Conservation (phyloP, 2,113 vertebrate genomes). For the Hiodon tergisus region DNA sequence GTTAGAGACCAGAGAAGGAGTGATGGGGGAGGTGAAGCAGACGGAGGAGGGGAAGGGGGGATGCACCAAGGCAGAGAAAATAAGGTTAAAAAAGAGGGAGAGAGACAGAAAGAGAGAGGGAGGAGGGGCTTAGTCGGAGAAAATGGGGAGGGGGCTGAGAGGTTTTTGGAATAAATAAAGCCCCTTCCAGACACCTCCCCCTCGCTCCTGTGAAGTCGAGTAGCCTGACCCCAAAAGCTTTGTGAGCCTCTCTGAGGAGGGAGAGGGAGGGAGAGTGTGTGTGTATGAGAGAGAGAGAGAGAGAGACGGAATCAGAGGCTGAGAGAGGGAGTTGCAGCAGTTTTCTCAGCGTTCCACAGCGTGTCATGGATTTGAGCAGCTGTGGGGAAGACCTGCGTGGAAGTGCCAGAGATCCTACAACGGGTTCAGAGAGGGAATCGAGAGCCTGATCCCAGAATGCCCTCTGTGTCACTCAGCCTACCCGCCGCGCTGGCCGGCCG, state of each 20-base stretch:
- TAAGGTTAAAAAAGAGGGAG: slow-evolving; percentile 17
- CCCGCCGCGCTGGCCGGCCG: slow-evolving; percentile 53
- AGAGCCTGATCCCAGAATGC: slow-evolving; percentile 49
- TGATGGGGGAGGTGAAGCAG: slow-evolving; percentile 28
- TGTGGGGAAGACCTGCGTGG: slow-evolving; percentile 38
- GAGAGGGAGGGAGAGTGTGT: slow-evolving; percentile 39
- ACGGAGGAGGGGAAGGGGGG: slow-evolving; percentile 9
- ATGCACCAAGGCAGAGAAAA: slow-evolving; percentile 9
- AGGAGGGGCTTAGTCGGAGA: slow-evolving; percentile 31
- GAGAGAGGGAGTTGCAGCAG: slow-evolving; percentile 32
- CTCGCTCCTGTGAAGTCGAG: slow-evolving; percentile 60
- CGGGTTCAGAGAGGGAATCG: slow-evolving; percentile 14
- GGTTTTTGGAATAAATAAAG: slow-evolving; percentile 64
- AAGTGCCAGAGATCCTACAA: slow-evolving; percentile 38
- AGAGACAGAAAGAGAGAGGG: slow-evolving; percentile 36
- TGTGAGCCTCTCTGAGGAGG: slow-evolving; percentile 58
- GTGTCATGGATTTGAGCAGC: slow-evolving; percentile 51
- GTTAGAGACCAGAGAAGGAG: slow-evolving; percentile 28
- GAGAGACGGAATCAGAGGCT: slow-evolving; percentile 37
- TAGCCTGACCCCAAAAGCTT: slow-evolving; percentile 57
- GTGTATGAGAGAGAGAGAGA: slow-evolving; percentile 30
- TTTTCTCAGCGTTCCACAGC: slow-evolving; percentile 28
- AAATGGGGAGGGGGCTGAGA: slow-evolving; percentile 42
- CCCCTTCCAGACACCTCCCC: slow-evolving; percentile 51
- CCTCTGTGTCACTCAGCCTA: slow-evolving; percentile 64